Percentiles rank a stretch among this genome's conserved stretches.
Conservation (phyloP, 2,113 vertebrate genomes). For the Clarias gariepinus region DNA sequence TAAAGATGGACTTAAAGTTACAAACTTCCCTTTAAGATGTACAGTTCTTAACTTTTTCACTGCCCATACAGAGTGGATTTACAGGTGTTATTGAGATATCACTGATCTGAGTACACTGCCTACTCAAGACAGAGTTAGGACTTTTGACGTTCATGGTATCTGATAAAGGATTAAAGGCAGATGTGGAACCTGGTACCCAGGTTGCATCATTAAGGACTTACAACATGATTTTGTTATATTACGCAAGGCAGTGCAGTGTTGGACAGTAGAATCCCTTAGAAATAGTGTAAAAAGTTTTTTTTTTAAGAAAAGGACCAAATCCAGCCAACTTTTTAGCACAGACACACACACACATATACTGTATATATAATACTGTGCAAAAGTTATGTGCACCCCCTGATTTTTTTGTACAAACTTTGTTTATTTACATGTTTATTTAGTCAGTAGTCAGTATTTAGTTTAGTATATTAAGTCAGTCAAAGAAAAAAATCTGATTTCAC, state of each 20-base stretch:
- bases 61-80: not conserved
- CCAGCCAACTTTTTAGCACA: too few relatives aligned
- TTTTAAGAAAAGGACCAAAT: too few relatives aligned
- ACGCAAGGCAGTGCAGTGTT: not conserved
- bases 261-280: not conserved
- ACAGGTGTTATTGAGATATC: not conserved
- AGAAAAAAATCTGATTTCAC: too few relatives aligned
- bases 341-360: too few relatives aligned
- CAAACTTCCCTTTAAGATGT: not conserved
- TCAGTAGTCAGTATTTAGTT: too few relatives aligned
- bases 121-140: not conserved
- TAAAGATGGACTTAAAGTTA: too few relatives aligned
- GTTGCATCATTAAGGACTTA: not conserved
- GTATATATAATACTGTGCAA: too few relatives aligned
- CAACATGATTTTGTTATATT: not conserved
- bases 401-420: too few relatives aligned
- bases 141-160: not conserved
- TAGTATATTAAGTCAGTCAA: too few relatives aligned
- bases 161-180: not conserved
- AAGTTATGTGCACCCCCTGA: too few relatives aligned
- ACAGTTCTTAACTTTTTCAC: not conserved
- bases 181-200: not conserved
- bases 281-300: not conserved
- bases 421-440: too few relatives aligned
- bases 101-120: not conserved